These are phyloP conservation scores for Paracanthobrama guichenoti DNA, from an alignment of 2,113 vertebrate genomes.

Conservation along the genomic window DNA sequence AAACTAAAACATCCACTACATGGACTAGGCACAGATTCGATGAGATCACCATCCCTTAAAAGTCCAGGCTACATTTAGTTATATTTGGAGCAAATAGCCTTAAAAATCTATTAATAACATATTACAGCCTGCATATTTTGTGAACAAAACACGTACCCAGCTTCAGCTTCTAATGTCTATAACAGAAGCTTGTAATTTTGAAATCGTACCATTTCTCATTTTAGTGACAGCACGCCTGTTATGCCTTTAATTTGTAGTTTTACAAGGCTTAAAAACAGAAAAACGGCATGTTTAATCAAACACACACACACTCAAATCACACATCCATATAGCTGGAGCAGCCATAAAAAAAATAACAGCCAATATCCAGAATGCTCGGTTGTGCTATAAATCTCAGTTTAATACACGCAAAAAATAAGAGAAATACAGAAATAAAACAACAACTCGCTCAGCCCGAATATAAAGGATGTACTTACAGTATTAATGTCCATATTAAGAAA, in stretches of 20 bases:
- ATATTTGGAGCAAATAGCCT: conserved; percentile 12
- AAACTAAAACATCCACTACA: background rate
- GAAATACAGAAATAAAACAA: conserved; percentile 19
- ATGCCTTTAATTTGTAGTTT: background rate
- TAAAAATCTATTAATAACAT: background rate
- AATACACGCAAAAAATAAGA: conserved; percentile 25
- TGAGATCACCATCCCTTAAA: conserved; percentile 28
- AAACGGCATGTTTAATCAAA: background rate
- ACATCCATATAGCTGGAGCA: background rate
- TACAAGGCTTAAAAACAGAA: conserved; percentile 1
- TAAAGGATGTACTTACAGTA: conserved; percentile 32
- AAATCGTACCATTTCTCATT: background rate
- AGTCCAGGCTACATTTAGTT: conserved; percentile 19
- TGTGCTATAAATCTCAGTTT: conserved; percentile 40
- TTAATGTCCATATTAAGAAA: conserved; percentile 62
- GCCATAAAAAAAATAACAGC: conserved; percentile 19
- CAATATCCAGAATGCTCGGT: conserved; percentile 14
- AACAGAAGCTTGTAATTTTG: conserved; percentile 7
- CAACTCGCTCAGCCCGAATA: background rate
- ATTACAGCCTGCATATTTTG: background rate
- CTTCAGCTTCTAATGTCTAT: background rate
- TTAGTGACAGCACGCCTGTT: background rate
- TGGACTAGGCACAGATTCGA: conserved; percentile 28
- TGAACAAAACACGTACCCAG: background rate
- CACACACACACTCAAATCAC: background rate